Evolutionary conservation across 2,113 vertebrate species (phyloP), one percentile per base, ranked within the genome.

Genomic region (Protomyctophum bolini): DNA sequence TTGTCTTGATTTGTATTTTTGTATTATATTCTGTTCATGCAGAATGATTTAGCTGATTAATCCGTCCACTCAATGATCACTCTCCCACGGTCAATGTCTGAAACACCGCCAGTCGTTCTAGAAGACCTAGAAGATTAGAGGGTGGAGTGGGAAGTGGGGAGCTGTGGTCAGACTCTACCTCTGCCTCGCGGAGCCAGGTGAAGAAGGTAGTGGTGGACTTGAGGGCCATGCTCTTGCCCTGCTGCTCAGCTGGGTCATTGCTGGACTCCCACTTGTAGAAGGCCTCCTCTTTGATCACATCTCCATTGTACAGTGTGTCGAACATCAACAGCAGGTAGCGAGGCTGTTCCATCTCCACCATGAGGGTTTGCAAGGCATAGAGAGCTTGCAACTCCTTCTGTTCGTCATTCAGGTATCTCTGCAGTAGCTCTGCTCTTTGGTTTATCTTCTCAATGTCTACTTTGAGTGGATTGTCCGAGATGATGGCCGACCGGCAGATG

Each of bases 191-290:
- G 52, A 99, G 95, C 97, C 97, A 99, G 63, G 94, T 98, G 88
- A 98, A 99, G 93, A 99, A 99, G 85, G 95, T 92, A 0, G 97
- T 99, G 89, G 97, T 96, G 0, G 97, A 99, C 88, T 99, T 99
- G 68, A 99, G 95, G 73, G 98, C 98, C 51, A 99, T 97, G 0
- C 98, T 97, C 73, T 99, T 99, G 66, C 97, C 97, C 89, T 93
- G 95, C 89, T 97, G 97, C 87, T 99, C 98, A 0, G 96, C 94
- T 0, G 93, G 92, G 87, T 98, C 97, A 87, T 99, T 99, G 92
- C 97, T 96, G 0, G 93, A 93, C 91, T 99, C 98, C 98, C 97
- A 99, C 75, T 95, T 95, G 91, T 98, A 98, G 91, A 99, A 99
- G 68, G 95, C 95, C 2, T 99, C 97, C 89, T 99, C 98, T 86